A percentile compares a stretch with the other conserved stretches of the same genome.
These are phyloP conservation scores for Machaerirhynchus nigripectus DNA, from an alignment of 2,113 vertebrate genomes.

Conservation along the genomic window DNA sequence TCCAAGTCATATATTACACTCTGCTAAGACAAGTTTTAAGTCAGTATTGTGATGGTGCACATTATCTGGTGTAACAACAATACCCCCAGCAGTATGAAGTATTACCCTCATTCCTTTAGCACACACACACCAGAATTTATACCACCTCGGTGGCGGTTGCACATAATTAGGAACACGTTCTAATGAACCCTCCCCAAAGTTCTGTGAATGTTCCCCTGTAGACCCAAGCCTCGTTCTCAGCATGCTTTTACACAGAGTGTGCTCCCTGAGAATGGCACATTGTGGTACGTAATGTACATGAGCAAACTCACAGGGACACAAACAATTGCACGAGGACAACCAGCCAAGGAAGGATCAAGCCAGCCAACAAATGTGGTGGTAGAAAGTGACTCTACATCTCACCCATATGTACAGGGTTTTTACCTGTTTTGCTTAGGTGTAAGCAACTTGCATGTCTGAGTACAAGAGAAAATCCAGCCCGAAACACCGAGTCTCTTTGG, in stretches of 20 bases:
- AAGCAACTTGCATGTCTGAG: background rate
- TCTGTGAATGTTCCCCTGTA: background rate
- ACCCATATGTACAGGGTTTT: background rate
- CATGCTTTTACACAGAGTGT: background rate
- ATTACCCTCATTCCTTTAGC: background rate
- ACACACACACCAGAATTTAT: background rate
- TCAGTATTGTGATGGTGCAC: background rate
- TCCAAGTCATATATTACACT: background rate
- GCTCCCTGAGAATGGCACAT: background rate
- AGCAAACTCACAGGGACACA: background rate
- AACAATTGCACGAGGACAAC: background rate
- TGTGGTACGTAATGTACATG: accelerated
- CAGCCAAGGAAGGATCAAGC: background rate
- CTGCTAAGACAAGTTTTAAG: background rate
- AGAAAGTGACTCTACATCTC: background rate
- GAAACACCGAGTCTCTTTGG: background rate
- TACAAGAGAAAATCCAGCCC: background rate
- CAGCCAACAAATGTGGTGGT: background rate
- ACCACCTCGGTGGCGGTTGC: background rate
- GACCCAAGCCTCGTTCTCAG: background rate
- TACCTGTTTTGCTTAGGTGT: background rate
- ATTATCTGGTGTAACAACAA: background rate
- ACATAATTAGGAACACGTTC: background rate
- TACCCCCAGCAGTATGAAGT: background rate
- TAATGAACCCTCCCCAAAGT: background rate